Evolutionary conservation across 2,888 invertebrate species (phyloP).

Genomic region (Tiliacea aurago): DNA sequence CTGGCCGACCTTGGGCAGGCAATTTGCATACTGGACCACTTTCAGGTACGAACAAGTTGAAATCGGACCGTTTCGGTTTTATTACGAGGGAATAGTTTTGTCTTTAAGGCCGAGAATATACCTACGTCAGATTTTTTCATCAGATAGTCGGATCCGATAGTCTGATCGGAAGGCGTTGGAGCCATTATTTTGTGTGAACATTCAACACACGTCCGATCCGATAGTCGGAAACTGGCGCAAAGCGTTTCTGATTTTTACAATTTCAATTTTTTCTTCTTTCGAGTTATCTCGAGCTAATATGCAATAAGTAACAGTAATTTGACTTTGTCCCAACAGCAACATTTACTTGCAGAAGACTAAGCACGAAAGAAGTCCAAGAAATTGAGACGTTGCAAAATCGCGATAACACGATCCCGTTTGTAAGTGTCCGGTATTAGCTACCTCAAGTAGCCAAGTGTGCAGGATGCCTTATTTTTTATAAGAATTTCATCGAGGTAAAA

Average conservation of each 20-base stretch:
- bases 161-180: too few relatives aligned
- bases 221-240: too few relatives aligned
- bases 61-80: conserved; percentile 1
- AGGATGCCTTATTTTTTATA: conserved; percentile 35
- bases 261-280: too few relatives aligned
- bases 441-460: conserved; percentile 42
- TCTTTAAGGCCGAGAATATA: too few relatives aligned
- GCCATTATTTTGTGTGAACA: too few relatives aligned
- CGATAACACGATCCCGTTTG: neutral
- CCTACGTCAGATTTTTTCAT: too few relatives aligned
- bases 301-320: too few relatives aligned
- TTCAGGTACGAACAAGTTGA: conserved; percentile 1
- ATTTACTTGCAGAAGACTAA: conserved; percentile 11
- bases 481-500: conserved; percentile 33
- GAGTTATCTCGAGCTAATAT: too few relatives aligned
- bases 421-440: conserved; percentile 1
- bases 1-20: conserved; percentile 18
- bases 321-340: conserved; percentile 5
- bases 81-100: conserved; percentile 3
- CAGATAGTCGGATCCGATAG: too few relatives aligned
- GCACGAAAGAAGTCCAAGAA: neutral
- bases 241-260: too few relatives aligned
- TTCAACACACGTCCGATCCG: too few relatives aligned
- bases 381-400: conserved; percentile 10
- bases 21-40: conserved; percentile 46